Conservation (phyloP, 2,113 vertebrate genomes). For the Orycteropus afer region DNA sequence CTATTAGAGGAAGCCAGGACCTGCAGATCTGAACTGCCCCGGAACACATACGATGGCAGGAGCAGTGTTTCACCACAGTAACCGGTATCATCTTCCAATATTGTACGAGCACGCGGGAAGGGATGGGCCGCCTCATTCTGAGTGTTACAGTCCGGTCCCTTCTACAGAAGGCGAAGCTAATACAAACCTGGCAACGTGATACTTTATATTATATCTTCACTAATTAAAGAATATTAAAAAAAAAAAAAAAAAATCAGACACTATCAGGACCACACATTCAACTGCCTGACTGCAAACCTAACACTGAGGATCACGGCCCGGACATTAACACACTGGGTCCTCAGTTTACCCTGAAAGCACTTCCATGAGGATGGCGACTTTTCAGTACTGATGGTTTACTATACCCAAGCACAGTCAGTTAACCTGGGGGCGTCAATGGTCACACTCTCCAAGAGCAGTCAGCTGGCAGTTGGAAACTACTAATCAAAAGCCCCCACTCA, state of each 20-base stretch:
- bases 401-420: background rate
- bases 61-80: background rate
- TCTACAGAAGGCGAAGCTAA: background rate
- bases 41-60: fast-evolving
- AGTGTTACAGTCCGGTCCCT: background rate
- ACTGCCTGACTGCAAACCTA: background rate
- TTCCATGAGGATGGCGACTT: fast-evolving
- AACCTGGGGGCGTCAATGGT: background rate
- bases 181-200: too few relatives aligned
- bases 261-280: background rate
- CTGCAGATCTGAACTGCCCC: background rate
- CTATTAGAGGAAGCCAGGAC: background rate
- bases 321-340: background rate
- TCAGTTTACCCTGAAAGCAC: background rate
- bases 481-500: background rate
- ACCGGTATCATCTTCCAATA: fast-evolving
- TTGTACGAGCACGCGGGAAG: background rate
- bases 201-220: background rate
- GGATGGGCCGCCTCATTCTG: too few relatives aligned
- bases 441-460: background rate
- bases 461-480: background rate
- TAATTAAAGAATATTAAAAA: too few relatives aligned
- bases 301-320: fast-evolving
- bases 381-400: background rate
- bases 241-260: background rate